These are phyloP conservation scores for Ictidomys tridecemlineatus DNA, from an alignment of 2,113 vertebrate genomes.

Conservation along the genomic window DNA sequence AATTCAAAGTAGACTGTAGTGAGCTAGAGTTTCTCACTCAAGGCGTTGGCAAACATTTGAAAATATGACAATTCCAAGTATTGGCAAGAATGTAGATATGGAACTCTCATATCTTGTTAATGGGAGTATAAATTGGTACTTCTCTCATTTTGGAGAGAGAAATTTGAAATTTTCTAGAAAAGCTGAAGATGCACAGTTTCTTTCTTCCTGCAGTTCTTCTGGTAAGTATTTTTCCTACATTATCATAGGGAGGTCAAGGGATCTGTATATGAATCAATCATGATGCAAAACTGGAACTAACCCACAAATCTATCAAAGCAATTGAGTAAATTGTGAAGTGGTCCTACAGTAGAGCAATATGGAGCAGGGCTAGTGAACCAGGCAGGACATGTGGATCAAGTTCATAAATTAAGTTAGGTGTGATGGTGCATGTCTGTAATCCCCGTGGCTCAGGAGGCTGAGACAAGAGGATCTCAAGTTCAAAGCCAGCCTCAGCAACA, in stretches of 20 bases:
- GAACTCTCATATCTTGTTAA: neutral
- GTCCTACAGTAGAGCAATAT: neutral
- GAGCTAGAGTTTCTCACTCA: neutral
- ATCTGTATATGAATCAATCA: neutral
- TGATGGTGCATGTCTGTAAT: too few relatives aligned
- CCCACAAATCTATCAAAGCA: neutral
- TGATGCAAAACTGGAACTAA: neutral
- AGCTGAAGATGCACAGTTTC: neutral
- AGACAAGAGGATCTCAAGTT: too few relatives aligned
- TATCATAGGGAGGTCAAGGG: slow-evolving; percentile 30
- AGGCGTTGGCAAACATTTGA: neutral
- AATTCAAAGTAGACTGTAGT: neutral
- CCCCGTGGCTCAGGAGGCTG: too few relatives aligned
- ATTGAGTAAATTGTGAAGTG: neutral
- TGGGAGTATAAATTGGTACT: neutral
- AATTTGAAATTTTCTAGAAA: neutral
- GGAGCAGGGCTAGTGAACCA: neutral
- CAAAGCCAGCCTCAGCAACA: too few relatives aligned
- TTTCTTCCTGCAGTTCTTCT: neutral
- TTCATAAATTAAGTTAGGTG: neutral
- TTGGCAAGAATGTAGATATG: neutral
- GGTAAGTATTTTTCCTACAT: neutral
- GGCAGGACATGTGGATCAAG: neutral
- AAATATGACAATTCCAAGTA: slow-evolving; percentile 40
- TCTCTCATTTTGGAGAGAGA: slow-evolving; percentile 16